Base-by-base conservation (phyloP, 2,113 vertebrate species). In the Podilymbus podiceps region DNA sequence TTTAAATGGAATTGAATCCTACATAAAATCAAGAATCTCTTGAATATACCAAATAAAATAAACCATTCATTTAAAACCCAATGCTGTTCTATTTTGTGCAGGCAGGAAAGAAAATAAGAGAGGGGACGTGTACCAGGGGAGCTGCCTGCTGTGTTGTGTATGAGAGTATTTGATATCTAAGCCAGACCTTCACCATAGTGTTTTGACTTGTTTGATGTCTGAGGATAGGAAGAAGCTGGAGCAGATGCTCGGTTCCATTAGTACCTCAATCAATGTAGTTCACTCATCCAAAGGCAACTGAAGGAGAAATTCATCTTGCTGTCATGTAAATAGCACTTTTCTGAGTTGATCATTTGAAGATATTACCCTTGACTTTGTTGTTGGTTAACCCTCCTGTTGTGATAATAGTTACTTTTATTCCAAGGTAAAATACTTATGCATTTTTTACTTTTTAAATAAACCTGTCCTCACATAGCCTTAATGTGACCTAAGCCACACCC, bases 151-250 rank as follows among this genome's bases (percentile, higher is more conserved):
- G 9, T 49, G 30, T 2, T n/a, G 19, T n/a, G 28, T 19, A 22
- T 0, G 0, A 38, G 16, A 72, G 4, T 20, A 60, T 74, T 33
- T 8, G 2, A 35, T 47, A 73, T 24, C 59, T 23, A 40, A 66
- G 22, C 24, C 28, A 90, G 63, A 52, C 6, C 73, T 92, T 31
- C 30, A 71, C 16, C 28, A 2, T 3, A 21, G 24, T 27, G 16
- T 46, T 85, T 55, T 76, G 42, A 33, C 16, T 63, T 46, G 14
- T 63, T 67, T 59, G 56, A 19, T 72, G 18, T n/a, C 52, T 71
- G 42, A 88, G 28, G 24, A 15, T 1, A 35, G 42, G 33, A 66
- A 71, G 46, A 75, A 46, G 24, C 38, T 71, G 52, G 24, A 44
- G 38, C 15, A 62, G 56, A 10, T 46, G 27, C 33, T 66, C 46